A percentile compares a stretch with the other conserved stretches of the same genome.
phyloP scores from a whole-genome alignment of 2,797 vertebrate species.

The Pelobates cultripes region DNA sequence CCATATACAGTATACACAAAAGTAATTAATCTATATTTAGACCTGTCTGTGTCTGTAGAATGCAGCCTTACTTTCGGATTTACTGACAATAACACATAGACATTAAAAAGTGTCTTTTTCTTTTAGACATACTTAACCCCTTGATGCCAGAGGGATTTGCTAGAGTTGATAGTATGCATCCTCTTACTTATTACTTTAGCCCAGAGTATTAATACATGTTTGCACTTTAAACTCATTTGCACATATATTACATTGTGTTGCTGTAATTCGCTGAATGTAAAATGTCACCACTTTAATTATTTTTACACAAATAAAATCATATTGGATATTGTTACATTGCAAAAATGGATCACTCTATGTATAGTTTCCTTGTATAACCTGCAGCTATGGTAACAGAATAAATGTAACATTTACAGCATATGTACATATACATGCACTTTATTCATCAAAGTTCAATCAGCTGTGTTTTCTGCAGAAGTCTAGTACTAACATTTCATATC shows the following conservation, averaged over 20 bases:
- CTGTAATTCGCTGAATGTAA: conserved; percentile 10
- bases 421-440: not conserved
- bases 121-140: no score
- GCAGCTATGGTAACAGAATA: not conserved
- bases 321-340: not conserved
- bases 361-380: not conserved
- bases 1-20: no score
- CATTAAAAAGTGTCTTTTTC: no score
- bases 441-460: no score
- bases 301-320: conserved; percentile 12
- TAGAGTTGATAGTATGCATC: not conserved
- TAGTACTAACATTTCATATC: not conserved
- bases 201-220: not conserved
- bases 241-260: conserved; percentile 31
- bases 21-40: no score
- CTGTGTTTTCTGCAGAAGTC: not conserved
- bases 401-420: not conserved
- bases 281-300: conserved; percentile 21
- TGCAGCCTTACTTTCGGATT: no score
- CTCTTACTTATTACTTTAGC: not conserved
- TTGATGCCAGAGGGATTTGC: no score
- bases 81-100: no score
- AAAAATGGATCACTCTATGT: not conserved
- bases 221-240: conserved; percentile 38
- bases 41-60: no score